phyloP scores from a whole-genome alignment of 1,140 invertebrate genomes.

The Arion vulgaris region DNA sequence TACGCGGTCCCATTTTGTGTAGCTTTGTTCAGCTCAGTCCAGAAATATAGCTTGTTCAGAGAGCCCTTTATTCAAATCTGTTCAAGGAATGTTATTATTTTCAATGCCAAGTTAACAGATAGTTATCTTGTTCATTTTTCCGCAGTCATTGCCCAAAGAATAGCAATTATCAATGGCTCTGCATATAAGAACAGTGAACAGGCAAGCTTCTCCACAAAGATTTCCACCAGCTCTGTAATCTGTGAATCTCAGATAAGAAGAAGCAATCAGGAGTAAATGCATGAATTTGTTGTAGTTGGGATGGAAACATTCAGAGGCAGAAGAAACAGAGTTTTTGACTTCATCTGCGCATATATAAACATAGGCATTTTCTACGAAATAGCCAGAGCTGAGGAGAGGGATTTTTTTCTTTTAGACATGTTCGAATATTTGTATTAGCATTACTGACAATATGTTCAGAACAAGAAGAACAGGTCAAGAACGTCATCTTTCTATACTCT shows the following conservation, averaged over 20 bases:
- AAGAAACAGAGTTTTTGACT: no score
- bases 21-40: background rate
- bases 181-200: background rate
- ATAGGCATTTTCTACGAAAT: no score
- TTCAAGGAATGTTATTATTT: background rate
- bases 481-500: no score
- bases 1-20: background rate
- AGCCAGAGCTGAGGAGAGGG: no score
- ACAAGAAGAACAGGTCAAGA: no score
- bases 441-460: no score
- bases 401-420: no score
- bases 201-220: background rate
- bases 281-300: background rate
- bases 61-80: background rate
- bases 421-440: no score
- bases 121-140: slow-evolving; percentile 1
- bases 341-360: no score
- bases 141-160: background rate
- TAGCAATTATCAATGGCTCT: slow-evolving; percentile 5
- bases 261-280: background rate
- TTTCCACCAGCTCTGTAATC: background rate
- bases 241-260: background rate
- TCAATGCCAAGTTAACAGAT: background rate
- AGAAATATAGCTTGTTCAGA: background rate
- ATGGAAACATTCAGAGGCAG: background rate